Base-by-base conservation (phyloP, 2,888 invertebrate species). In the Acrobasis consociella region DNA sequence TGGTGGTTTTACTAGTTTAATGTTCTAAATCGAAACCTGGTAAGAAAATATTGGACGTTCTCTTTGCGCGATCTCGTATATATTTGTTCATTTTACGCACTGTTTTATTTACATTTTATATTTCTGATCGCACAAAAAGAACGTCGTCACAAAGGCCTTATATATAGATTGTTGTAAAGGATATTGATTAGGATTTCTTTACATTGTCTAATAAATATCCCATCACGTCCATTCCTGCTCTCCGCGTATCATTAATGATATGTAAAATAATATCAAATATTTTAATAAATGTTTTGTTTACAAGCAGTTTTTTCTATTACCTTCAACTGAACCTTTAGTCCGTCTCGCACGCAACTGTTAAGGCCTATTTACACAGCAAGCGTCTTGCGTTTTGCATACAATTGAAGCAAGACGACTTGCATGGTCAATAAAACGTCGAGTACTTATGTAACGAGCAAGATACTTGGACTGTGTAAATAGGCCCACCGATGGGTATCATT, bases 261-360 rank as follows among this genome's bases (percentile, higher is more conserved):
- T 49, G 15, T 49, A n/a, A 49, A 31, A 31, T 31, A 31, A 31
- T 8, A 17, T 49, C 49, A 9, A 49, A 16, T 49, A 49, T 49
- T 49, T 49, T 49, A 49, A 49, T 49, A 49, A 49, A 49, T 49
- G 49, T 49, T 49, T 49, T 49, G 49, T 49, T 49, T 9, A 16
- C 16, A 49, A 16, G 9, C 15, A 9, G 5, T n/a, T 49, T 16
- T 9, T 49, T 49, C 8, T 49, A 1, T 49, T 16, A n/a, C 10
- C 7, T n/a, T 31, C 1, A 31, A 5, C 31, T 31, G 31, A 31
- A 31, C 31, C 31, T 31, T 7, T 31, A 31, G 31, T 8, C 31
- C 31, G 31, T 5, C 31, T 31, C 31, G 31, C 31, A 31, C 31
- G 7, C 8, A 7, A 31, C 31, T 31, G 31, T 31, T 31, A 31